Evolutionary conservation across 2,113 vertebrate species (phyloP), one percentile per base, ranked within the genome.

Genomic region (Hyla sarda): DNA sequence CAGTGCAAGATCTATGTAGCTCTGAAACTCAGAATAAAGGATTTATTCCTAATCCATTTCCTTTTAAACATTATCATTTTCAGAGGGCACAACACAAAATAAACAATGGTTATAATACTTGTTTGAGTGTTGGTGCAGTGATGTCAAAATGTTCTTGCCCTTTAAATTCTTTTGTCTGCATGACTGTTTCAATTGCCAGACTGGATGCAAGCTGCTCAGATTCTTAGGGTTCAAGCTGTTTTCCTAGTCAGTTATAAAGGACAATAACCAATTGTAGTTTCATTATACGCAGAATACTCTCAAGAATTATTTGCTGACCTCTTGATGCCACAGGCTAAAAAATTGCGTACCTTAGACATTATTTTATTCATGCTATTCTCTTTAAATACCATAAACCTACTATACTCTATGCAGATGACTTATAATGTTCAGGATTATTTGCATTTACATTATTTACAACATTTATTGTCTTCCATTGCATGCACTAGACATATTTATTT

Each of bases 261-360:
- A 16, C 65, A 69, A 7, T 34, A 69, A 69, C 65, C 65, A 69
- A 69, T 37, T 67, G 62, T 28, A 67, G 62, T 67, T 69, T 69
- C 32, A 69, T 69, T 67, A 32, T 16, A 67, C 30, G 14, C 23
- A 28, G 25, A 30, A 67, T 32, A 32, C 30, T 32, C 62, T 17
- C 10, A 65, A 65, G 2, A 65, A 65, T 65, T 32, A 67, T 67
- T 69, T 3, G 12, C 30, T 34, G 32, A 34, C 65, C 65, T 69
- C 65, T 21, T 37, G 30, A 19, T 69, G 21, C 6, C 65, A 69
- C 17, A 69, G 7, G 65, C 65, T 30, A 3, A 69, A 32, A 69
- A 69, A 69, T 21, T 37, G 30, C 60, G 30, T 65, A 65, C 32
- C 17, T 69, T 21, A 17, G 14, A 19, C 1, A 37, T 69, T 1